These are phyloP conservation scores for Ibidorhyncha struthersii DNA, from an alignment of 2,113 vertebrate genomes.

Conservation along the genomic window DNA sequence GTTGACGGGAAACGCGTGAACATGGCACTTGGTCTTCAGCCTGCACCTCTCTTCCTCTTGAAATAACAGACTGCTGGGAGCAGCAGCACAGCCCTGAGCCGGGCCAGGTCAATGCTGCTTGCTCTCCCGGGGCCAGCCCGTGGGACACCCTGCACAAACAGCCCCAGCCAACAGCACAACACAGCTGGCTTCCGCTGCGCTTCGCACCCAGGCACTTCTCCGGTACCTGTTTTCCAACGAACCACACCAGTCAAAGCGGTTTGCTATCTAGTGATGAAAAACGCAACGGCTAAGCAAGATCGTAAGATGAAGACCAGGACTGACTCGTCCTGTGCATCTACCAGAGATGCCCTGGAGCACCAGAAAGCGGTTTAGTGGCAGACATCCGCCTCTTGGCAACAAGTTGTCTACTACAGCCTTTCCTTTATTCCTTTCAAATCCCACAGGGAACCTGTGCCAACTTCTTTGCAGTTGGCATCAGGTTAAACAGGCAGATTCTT, in stretches of 20 bases:
- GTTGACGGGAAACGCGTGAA: neutral
- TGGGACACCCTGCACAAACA: neutral
- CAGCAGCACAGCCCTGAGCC: fast-evolving
- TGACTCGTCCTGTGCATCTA: neutral
- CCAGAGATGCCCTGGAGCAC: neutral
- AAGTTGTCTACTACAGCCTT: neutral
- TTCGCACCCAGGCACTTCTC: too few species aligned
- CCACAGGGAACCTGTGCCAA: neutral
- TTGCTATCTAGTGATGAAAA: neutral
- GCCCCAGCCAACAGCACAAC: neutral
- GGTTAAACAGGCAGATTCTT: neutral
- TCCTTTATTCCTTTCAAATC: neutral
- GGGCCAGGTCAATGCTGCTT: neutral
- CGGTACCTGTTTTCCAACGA: neutral
- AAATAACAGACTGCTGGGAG: neutral
- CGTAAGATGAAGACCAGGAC: neutral
- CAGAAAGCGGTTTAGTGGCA: neutral
- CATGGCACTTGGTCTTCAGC: neutral
- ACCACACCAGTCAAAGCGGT: fast-evolving
- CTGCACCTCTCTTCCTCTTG: neutral
- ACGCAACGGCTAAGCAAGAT: neutral
- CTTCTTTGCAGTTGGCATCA: neutral
- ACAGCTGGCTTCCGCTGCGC: neutral
- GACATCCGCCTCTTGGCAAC: neutral
- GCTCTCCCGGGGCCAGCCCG: too few species aligned